Conservation (phyloP, 92 coral and sea anemone species). For the Epizoanthus rinbou region DNA sequence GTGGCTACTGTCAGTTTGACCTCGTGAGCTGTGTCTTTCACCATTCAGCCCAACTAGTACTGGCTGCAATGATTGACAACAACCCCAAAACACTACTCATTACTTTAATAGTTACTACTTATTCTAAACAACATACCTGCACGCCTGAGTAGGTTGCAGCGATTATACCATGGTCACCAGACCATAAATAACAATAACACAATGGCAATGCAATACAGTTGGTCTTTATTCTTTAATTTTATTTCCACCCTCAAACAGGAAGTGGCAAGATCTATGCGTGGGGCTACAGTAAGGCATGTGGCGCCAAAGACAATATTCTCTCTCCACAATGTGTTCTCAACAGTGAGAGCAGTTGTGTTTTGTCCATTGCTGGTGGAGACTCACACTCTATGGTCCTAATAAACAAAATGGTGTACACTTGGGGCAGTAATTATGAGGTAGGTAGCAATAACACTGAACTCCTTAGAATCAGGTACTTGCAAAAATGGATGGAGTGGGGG, state of each 20-base stretch:
- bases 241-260: slow-evolving; percentile 43
- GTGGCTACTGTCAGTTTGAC: no score
- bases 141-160: no score
- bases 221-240: not conserved
- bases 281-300: slow-evolving; percentile 99
- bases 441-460: not conserved
- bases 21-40: no score
- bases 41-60: no score
- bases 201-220: no score
- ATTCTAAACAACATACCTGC: no score
- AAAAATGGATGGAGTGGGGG: no score
- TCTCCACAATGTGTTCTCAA: slow-evolving; percentile 54
- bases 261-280: slow-evolving; percentile 81
- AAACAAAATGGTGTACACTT: slow-evolving; percentile 71
- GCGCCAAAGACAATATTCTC: slow-evolving; percentile 72
- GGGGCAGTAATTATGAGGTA: slow-evolving; percentile 98
- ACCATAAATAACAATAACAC: no score
- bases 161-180: no score
- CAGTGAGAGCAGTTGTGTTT: slow-evolving; percentile 30
- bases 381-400: slow-evolving; percentile 84
- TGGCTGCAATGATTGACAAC: no score
- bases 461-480: not conserved
- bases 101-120: no score
- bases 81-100: no score
- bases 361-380: slow-evolving; percentile 89